Evolutionary conservation across 2,113 vertebrate genomes (phyloP), one percentile per base, ranked within the genome.

Genomic region (Athene cunicularia): DNA sequence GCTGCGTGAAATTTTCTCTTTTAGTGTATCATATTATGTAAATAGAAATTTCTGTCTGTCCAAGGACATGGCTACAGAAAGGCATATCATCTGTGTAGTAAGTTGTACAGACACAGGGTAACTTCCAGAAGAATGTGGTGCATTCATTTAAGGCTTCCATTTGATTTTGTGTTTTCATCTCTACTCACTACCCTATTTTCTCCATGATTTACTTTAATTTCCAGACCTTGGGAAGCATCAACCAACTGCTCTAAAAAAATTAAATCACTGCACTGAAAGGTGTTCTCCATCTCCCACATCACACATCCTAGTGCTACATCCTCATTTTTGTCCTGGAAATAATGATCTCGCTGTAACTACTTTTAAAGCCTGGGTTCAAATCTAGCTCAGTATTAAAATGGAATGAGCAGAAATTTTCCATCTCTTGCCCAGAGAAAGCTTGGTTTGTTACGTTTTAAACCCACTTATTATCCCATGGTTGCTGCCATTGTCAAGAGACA

Each of bases 381-480:
- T 77, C 33, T 86, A 39, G 8, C 37, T 50, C 11, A 20, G 26
- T 63, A 43, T 88, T 67, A 74, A 86, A 90, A 83, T 28, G 19
- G 14, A 90, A 62, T 62, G 15, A 81, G 18, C 53, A 88, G n/a
- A 88, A 86, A 27, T 70, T 85, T 93, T 72, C 30, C 39, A 22
- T 15, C 39, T 92, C 53, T 82, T 64, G 8, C 18, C 45, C 35
- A 43, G 43, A 30, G 92, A 66, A 80, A 33, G 4, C 5, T 55
- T 64, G 10, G 23, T 33, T 80, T 74, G 37, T 50, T 32, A 55
- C 7, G 4, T 80, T 91, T 88, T 77, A 66, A 93, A 62, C 15
- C 14, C 9, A 28, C 1, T 1, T 45, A 27, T 55, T 70, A 39
- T 64, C 21, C 5, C 8, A 21, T 0, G 0, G 5, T 33, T 66